These are phyloP conservation scores for Andrena fulva DNA, from an alignment of 2,888 invertebrate species.

Conservation along the genomic window DNA sequence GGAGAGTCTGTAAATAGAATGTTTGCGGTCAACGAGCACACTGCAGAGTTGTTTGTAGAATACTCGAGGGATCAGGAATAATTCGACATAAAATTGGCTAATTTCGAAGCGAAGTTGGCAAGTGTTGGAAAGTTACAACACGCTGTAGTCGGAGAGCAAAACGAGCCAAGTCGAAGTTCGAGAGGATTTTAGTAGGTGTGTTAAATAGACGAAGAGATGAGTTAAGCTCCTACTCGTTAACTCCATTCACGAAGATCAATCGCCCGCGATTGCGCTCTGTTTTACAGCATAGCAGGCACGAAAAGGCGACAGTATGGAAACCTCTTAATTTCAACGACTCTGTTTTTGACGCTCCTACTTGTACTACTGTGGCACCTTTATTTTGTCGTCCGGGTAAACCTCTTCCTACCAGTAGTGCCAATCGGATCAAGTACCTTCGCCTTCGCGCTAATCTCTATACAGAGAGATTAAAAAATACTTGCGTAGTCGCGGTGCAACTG, in stretches of 20 bases:
- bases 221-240: constrained; percentile 36
- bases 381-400: neutral
- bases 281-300: constrained; percentile 17
- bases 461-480: no score
- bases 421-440: neutral
- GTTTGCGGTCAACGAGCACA: neutral
- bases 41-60: neutral
- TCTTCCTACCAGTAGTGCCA: neutral
- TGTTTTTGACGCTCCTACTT: constrained; percentile 12
- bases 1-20: neutral
- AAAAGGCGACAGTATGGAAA: constrained; percentile 3
- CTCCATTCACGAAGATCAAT: constrained; percentile 34
- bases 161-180: constrained; percentile 10
- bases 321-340: neutral
- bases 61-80: neutral
- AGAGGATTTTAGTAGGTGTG: constrained; percentile 26
- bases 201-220: constrained; percentile 28
- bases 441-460: neutral
- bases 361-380: neutral
- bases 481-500: no score
- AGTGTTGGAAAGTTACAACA: constrained; percentile 2
- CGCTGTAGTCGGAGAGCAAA: neutral
- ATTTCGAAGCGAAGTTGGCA: no score
- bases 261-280: constrained; percentile 23
- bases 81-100: neutral